Percentiles rank a stretch among this genome's conserved stretches.
These are phyloP conservation scores for Chymomyza costata DNA, from an alignment of 1,140 invertebrate species.

Conservation along the genomic window DNA sequence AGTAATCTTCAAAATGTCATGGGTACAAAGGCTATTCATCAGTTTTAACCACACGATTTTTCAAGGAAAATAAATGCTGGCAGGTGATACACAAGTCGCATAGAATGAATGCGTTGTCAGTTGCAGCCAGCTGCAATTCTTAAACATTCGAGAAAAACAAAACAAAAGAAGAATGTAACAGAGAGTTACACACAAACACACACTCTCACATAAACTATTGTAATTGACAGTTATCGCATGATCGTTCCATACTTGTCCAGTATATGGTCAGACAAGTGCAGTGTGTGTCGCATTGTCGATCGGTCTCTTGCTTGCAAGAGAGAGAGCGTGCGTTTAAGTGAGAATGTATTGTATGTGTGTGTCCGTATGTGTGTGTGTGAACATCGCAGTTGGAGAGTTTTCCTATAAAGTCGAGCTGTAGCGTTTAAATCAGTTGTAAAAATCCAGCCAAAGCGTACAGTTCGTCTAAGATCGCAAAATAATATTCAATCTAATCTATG, in stretches of 20 bases:
- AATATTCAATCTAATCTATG: neutral
- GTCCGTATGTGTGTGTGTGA: constrained; percentile 37
- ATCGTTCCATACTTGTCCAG: too few relatives aligned
- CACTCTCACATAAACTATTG: constrained; percentile 1
- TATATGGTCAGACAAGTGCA: too few relatives aligned
- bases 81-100: too few relatives aligned
- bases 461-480: constrained; percentile 18
- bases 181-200: constrained; percentile 12
- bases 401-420: constrained; percentile 57
- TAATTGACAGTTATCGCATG: constrained; percentile 39
- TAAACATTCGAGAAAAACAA: too few relatives aligned
- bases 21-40: too few relatives aligned
- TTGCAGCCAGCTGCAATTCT: too few relatives aligned
- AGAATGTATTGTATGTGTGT: neutral
- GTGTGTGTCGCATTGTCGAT: constrained; percentile 25
- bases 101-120: too few relatives aligned
- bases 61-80: too few relatives aligned
- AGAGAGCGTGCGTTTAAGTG: neutral
- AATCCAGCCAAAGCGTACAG: constrained; percentile 39
- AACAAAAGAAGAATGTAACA: constrained; percentile 21
- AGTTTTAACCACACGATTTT: too few relatives aligned
- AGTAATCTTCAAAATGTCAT: too few relatives aligned
- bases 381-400: constrained; percentile 30
- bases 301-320: constrained; percentile 27
- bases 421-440: constrained; percentile 53